Evolutionary conservation across 2,888 invertebrate species (phyloP), one percentile per base, ranked within the genome.

Genomic region (Microplitis deprimator): DNA sequence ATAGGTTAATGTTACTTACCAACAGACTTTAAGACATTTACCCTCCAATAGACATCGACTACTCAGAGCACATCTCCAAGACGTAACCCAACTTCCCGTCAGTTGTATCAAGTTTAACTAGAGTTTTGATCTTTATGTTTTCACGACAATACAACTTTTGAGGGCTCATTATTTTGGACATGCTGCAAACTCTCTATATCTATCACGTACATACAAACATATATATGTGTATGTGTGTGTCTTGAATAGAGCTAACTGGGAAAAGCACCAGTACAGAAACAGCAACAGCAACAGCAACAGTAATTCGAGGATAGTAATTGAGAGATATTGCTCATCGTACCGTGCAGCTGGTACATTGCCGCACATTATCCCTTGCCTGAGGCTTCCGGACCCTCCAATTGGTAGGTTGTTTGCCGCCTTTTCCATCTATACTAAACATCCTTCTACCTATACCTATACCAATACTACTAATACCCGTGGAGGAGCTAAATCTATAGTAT

Each of bases 1-100:
- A 80, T 81, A 79, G 82, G 81, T 81, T 82, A 81, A 82, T 82
- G 80, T 81, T 80, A 13, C 50, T 50, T 13, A 78, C 69, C 73
- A 74, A 77, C 68, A 69, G 29, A 29, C 29, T 29, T 29, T 29
- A 29, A 29, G 29, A 70, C 65, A 38, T 17, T 65, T 29, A 29
- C 29, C 60, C 13, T 50, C 20, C 65, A 38, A 65, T 65, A 29
- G 65, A 65, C 50, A 20, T 29, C 29, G 29, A 29, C 29, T 29
- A 29, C 29, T 29, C 29, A 29, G 29, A 29, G 29, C 29, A 29
- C 29, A 29, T 29, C 38, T 29, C 38, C 20, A 65, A 62, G 73
- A 72, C 50, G 68, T 64, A 61, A 62, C 50, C 67, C 65, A 67
- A 72, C 60, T 76, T 72, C 38, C 38, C 16, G 67, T 7, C 5